Evolutionary conservation across 1,140 invertebrate species (phyloP), one percentile per base, ranked within the genome.

Genomic region (Scylla paramamosain): DNA sequence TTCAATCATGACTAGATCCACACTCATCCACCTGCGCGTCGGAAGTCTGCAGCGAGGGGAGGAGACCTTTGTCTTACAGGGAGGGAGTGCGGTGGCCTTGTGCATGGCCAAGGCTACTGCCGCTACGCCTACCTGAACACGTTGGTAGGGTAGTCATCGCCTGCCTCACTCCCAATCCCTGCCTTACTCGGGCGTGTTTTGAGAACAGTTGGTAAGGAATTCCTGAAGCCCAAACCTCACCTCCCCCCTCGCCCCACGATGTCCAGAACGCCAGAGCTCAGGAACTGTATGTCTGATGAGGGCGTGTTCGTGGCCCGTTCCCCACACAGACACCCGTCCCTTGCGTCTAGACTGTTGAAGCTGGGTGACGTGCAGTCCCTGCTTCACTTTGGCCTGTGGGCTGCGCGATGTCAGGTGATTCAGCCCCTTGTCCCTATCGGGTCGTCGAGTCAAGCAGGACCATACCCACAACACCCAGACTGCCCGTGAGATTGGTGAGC

Each of bases 1-100:
- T 91, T 59, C 89, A 91, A 31, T 29, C 89, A 91, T 91, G 89
- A 91, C 89, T 91, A 91, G 89, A 91, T 91, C 89, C 89, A 91
- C 89, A 91, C 89, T 91, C 89, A 91, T 91, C 89, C 89, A 91
- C 59, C 89, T 91, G 28, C n/a, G 29, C 89, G 46, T 59, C 89
- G 20, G 2, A 91, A 28, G 46, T 59, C 32, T 59, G 52, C 52
- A 59, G 10, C 67, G 6, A 77, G 20, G 10, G 12, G 20, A n/a
- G 67, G 67, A 77, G 25, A 59, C 52, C 52, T 77, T n/a, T 77
- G 67, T 77, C 67, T n/a, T 77, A 20, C 67, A n/a, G n/a, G 16
- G 67, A n/a, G n/a, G 16, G 67, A n/a, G 20, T 20, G 20, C n/a
- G 67, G 67, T 20, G 6, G n/a, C n/a, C 20, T 77, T 25, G n/a